Base-by-base conservation (phyloP, 2,888 invertebrate species). In the Cheilosia vulpina region DNA sequence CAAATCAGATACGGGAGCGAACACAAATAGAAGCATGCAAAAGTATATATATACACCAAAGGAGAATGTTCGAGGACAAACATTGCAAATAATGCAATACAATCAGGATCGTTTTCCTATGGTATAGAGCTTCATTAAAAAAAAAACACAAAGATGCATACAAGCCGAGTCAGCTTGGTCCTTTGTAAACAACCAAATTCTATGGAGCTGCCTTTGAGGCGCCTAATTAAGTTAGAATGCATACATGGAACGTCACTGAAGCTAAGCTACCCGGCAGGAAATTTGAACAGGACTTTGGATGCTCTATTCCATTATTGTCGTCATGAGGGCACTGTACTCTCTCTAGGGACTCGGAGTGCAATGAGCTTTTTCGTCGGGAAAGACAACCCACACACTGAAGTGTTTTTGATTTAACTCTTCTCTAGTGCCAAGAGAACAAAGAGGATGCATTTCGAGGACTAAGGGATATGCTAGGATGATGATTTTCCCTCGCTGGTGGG, bases 191-290 rank as follows among this genome's bases (percentile, higher is more conserved):
- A 31, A 13, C 31, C n/a, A 24, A 31, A 34, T 21, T 31, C 57
- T 38, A 38, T 38, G 38, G 38, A 38, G 38, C 38, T 13, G 4
- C 50, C 45, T 13, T 24, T 24, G 15, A 17, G 43, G 57, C 41
- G 41, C 43, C 38, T 65, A 50, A 60, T 82, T 82, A 52, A 76
- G 65, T 81, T 57, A 76, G 6, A 71, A 69, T 21, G 41, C 66
- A 47, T 58, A 66, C 31, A 66, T 27, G 38, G 13, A 31, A 24
- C 11, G 15, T n/a, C 27, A n/a, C 4, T 13, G 55, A 15, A 55
- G 31, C 17, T 17, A 2, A 9, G 11, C 13, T 31, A 9, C 2
- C 31, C 7, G 31, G 2, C 9, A 38, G 38, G 38, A 13, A 13
- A 38, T 13, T 38, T 38, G 13, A 13, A 38, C 13, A 13, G 38